Conservation (phyloP, 2,888 invertebrate species). For the Meiosimyza decipiens region DNA sequence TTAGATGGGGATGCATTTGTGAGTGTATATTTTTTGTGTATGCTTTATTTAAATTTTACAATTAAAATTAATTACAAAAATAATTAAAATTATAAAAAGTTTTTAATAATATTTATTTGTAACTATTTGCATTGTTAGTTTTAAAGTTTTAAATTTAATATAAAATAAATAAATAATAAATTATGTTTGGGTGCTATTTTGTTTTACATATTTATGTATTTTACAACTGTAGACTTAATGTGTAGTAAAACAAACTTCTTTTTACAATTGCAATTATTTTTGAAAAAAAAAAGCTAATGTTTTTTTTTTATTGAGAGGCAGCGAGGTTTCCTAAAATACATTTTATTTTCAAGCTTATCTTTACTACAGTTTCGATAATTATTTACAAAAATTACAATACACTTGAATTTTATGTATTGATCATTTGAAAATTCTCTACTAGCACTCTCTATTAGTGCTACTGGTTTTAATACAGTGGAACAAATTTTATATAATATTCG, state of each 20-base stretch:
- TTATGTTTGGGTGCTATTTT: conserved; percentile 12
- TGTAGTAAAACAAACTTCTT: neutral
- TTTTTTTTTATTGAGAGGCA: conserved; percentile 60
- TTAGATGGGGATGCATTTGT: too few relatives aligned
- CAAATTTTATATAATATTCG: neutral
- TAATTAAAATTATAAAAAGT: neutral
- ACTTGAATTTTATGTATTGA: conserved; percentile 1
- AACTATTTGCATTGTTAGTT: conserved; percentile 32
- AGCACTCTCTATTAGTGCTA: too few relatives aligned
- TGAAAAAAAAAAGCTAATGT: conserved; percentile 34
- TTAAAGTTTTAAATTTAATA: neutral
- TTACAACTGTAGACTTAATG: too few relatives aligned
- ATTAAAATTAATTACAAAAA: conserved; percentile 16
- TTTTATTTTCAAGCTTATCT: conserved; percentile 5
- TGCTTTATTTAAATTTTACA: too few relatives aligned
- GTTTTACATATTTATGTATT: too few relatives aligned
- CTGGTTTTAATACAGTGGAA: neutral
- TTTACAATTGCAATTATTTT: conserved; percentile 26
- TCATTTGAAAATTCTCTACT: too few relatives aligned
- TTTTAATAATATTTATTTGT: neutral
- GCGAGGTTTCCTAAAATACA: conserved; percentile 57
- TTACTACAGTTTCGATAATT: neutral
- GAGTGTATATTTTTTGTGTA: too few relatives aligned
- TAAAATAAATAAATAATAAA: conserved; percentile 4
- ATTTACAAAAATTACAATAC: conserved; percentile 29